A percentile compares a stretch with the other conserved stretches of the same genome.
These are phyloP conservation scores for Heliconius aoede DNA, from an alignment of 2,888 invertebrate species.

Conservation along the genomic window DNA sequence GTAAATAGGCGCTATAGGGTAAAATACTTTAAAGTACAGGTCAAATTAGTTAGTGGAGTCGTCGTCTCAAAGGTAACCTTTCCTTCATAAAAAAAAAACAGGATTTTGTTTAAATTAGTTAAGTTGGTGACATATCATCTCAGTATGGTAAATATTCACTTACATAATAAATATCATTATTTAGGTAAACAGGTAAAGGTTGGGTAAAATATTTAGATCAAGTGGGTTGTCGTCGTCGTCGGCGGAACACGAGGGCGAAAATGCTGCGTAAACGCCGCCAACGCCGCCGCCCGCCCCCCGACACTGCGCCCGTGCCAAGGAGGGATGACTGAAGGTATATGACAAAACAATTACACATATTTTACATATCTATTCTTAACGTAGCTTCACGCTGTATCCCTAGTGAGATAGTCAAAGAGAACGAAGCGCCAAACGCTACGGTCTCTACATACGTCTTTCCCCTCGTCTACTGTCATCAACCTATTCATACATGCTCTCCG, in stretches of 20 bases:
- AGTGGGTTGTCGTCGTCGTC: constrained; percentile 77
- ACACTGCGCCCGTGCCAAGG: constrained; percentile 74
- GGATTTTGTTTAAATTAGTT: constrained; percentile 35
- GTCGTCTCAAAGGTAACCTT: neutral
- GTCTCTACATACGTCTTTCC: too few relatives aligned
- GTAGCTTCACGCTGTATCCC: too few relatives aligned
- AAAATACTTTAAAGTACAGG: constrained; percentile 51
- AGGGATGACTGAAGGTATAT: constrained; percentile 77
- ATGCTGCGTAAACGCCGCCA: constrained; percentile 93
- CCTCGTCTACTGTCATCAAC: too few relatives aligned
- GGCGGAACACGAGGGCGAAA: constrained; percentile 91
- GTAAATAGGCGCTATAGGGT: neutral
- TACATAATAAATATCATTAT: neutral
- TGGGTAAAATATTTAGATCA: constrained; percentile 52
- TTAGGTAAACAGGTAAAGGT: neutral
- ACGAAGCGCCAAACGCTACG: too few relatives aligned
- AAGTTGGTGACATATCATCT: constrained; percentile 42
- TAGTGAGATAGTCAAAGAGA: too few relatives aligned
- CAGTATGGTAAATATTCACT: neutral
- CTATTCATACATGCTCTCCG: too few relatives aligned
- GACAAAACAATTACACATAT: constrained; percentile 25
- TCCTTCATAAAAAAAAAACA: neutral
- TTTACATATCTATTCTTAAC: too few relatives aligned
- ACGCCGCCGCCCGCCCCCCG: constrained; percentile 87
- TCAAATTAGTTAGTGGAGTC: constrained; percentile 53